Evolutionary conservation across 2,888 invertebrate species (phyloP).

Genomic region (Catocala fraxini): DNA sequence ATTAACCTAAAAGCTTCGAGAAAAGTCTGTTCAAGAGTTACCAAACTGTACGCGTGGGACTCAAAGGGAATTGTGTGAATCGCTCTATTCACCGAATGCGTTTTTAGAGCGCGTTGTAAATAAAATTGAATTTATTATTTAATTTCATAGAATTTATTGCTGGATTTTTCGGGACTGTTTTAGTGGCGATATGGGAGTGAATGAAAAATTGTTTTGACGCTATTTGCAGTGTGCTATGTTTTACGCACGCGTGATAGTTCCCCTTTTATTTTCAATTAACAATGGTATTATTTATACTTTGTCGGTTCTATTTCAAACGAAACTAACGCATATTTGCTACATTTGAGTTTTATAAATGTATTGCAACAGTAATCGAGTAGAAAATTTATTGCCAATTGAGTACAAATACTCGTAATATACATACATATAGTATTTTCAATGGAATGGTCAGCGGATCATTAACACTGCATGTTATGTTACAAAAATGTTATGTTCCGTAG

Average conservation of each 20-base stretch:
- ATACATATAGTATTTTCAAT: too few species aligned
- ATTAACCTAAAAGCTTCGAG: constrained; percentile 74
- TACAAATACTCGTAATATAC: too few species aligned
- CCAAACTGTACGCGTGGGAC: constrained; percentile 63
- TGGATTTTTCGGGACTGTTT: constrained; percentile 25
- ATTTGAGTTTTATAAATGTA: too few species aligned
- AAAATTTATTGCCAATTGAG: too few species aligned
- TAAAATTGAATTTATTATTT: constrained; percentile 48
- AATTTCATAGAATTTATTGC: constrained; percentile 43
- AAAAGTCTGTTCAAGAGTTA: constrained; percentile 60
- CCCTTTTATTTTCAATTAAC: too few species aligned
- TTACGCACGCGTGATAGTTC: background rate
- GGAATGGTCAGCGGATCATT: too few species aligned
- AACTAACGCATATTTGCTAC: too few species aligned
- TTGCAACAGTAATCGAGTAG: too few species aligned
- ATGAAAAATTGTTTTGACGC: constrained; percentile 3
- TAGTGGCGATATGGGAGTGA: constrained; percentile 33
- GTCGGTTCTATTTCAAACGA: too few species aligned
- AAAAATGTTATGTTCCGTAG: too few species aligned
- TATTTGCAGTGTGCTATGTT: constrained; percentile 1
- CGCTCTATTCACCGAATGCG: constrained; percentile 44
- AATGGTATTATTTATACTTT: too few species aligned
- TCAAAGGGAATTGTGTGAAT: constrained; percentile 56
- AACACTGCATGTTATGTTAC: too few species aligned
- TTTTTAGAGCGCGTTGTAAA: constrained; percentile 43